These are phyloP conservation scores for Hemibagrus wyckioides DNA, from an alignment of 2,113 vertebrate species.

Conservation along the genomic window DNA sequence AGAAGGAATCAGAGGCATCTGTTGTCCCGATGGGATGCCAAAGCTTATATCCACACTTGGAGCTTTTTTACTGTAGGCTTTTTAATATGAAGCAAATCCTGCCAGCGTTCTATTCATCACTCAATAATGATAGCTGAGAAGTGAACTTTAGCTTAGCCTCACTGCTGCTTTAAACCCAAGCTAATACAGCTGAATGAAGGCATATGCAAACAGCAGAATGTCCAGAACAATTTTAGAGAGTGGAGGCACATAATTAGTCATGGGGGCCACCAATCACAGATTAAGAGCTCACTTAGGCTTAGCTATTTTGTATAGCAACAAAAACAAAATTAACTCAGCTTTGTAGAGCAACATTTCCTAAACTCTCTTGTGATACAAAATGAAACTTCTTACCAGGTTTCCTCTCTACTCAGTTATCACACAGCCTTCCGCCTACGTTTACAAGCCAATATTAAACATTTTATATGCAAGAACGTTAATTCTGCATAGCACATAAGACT, in stretches of 20 bases:
- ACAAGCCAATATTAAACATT: not conserved
- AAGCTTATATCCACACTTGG: conserved; percentile 28
- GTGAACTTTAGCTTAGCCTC: not conserved
- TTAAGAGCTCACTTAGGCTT: not conserved
- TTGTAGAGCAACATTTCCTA: not conserved
- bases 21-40: not conserved
- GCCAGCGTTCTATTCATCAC: not conserved
- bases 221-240: not conserved
- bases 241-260: not conserved
- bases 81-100: conserved; percentile 33
- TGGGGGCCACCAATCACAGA: not conserved
- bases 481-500: not conserved
- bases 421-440: not conserved
- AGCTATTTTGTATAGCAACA: not conserved
- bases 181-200: not conserved
- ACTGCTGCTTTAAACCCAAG: not conserved
- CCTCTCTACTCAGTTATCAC: not conserved
- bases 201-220: not conserved
- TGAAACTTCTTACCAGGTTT: not conserved
- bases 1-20: conserved; percentile 39
- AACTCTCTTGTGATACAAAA: not conserved
- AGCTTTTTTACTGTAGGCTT: conserved; percentile 4
- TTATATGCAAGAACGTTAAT: not conserved
- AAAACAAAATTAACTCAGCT: not conserved
- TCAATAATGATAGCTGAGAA: not conserved